Base-by-base conservation (phyloP, 2,113 vertebrate genomes). In the Podarcis muralis region DNA sequence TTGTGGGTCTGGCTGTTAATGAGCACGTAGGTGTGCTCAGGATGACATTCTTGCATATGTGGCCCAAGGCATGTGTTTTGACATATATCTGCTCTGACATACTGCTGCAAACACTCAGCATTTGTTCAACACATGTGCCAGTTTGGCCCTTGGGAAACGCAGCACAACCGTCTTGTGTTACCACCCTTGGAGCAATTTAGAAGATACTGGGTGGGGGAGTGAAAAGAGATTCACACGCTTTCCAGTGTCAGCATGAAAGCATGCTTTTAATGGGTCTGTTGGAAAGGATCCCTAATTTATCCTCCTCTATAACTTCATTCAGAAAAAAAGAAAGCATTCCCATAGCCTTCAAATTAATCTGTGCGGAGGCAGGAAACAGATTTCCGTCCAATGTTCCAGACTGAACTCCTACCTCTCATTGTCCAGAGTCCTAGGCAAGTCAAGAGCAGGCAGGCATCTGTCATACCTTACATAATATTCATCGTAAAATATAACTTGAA, bases 101-200 rank as follows among this genome's bases (percentile, higher is more conserved):
- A 65, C n/a, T 80, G 48, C 76, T 86, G 77, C 3, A 7, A 43
- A 20, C 25, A 13, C 3, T 0, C 48, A 20, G 59, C 66, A n/a
- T 89, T 94, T 93, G 82, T 88, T 93, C 85, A 40, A 53, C 93
- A 65, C 66, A 81, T 85, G 82, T 88, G 74, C 76, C 75, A 66
- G 40, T 40, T 75, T 92, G 89, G 81, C 85, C 69, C 77, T 15
- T 9, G 83, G 89, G 80, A 90, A 82, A 72, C 81, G 86, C 86
- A 90, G n/a, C 37, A 32, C 83, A 79, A 62, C 76, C 88, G 84
- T n/a, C 84, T 93, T 95, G 90, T 84, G 88, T 79, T 90, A 86
- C 85, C 74, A 20, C 71, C 92, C 78, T 79, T 57, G 1, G 4
- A 82, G 72, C 27, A 9, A 76, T 89, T 84, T 16, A 82, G 88